Conservation (phyloP, 1,140 invertebrate genomes). For the Epicauta chinensis region DNA sequence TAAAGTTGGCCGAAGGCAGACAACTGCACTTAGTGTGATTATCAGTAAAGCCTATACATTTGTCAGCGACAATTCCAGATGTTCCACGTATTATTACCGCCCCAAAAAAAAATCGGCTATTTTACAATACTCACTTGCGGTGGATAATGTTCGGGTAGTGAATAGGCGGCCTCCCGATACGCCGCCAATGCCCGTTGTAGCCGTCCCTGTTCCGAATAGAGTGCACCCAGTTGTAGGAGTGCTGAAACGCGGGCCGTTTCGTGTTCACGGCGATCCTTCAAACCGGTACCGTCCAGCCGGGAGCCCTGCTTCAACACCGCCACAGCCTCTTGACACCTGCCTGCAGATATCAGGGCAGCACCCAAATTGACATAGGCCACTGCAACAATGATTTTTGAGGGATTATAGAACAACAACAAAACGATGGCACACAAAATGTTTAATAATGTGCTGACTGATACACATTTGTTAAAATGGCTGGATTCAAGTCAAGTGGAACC, state of each 20-base stretch:
- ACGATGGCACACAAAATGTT: constrained; percentile 17
- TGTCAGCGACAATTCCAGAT: constrained; percentile 4
- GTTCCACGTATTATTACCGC: no score
- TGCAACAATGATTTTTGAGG: no score
- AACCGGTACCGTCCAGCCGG: constrained; percentile 73
- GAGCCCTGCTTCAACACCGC: constrained; percentile 75
- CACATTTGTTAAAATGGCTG: constrained; percentile 19
- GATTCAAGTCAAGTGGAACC: no score
- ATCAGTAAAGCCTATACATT: constrained; percentile 20
- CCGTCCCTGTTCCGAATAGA: constrained; percentile 82
- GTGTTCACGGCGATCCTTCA: constrained; percentile 86
- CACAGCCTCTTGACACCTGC: constrained; percentile 75
- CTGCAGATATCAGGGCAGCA: constrained; percentile 74
- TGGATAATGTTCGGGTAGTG: constrained; percentile 73
- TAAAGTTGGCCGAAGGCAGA: constrained; percentile 13
- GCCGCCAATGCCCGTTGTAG: constrained; percentile 80
- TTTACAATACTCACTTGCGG: constrained; percentile 69
- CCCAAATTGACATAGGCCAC: constrained; percentile 95
- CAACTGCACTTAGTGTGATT: constrained; percentile 22
- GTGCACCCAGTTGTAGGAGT: constrained; percentile 81
- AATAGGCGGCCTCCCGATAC: constrained; percentile 78
- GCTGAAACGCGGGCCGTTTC: constrained; percentile 86
- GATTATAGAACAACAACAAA: no score
- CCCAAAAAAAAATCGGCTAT: no score
- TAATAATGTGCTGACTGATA: constrained; percentile 21